Evolutionary conservation across 2,888 invertebrate species (phyloP).

Genomic region (Parochlus steinenii): DNA sequence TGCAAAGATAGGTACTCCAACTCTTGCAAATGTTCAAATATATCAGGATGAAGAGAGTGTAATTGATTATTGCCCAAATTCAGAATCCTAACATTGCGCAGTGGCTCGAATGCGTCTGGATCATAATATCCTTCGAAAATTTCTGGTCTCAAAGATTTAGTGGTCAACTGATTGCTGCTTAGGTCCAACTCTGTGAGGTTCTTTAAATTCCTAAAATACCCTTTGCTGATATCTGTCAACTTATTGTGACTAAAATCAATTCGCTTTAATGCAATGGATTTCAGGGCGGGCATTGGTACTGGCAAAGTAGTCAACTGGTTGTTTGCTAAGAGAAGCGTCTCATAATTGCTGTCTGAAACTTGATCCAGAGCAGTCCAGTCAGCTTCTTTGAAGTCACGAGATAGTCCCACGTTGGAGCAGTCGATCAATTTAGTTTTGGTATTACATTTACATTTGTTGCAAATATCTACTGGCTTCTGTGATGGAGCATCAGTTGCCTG

Average conservation of each 20-base stretch:
- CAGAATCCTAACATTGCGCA: slow-evolving; percentile 20
- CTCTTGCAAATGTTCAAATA: slow-evolving; percentile 57
- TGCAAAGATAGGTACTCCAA: slow-evolving; percentile 50
- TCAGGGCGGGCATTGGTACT: slow-evolving; percentile 33
- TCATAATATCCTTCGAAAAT: slow-evolving; percentile 42
- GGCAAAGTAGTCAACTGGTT: slow-evolving; percentile 22
- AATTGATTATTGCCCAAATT: slow-evolving; percentile 52
- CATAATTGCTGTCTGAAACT: slow-evolving; percentile 12
- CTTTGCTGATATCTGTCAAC: slow-evolving; percentile 42
- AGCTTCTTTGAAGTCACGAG: slow-evolving; percentile 33
- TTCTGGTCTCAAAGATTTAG: slow-evolving; percentile 40
- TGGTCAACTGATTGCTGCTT: slow-evolving; percentile 47
- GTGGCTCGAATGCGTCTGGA: slow-evolving; percentile 18
- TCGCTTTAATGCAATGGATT: slow-evolving; percentile 26
- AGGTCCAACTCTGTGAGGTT: slow-evolving; percentile 47
- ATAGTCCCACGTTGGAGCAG: slow-evolving; percentile 35
- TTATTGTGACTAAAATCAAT: slow-evolving; percentile 45
- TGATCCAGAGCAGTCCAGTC: slow-evolving; percentile 34
- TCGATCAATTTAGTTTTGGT: slow-evolving; percentile 31
- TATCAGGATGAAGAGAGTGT: slow-evolving; percentile 48
- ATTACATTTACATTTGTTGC: slow-evolving; percentile 37
- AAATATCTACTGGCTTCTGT: no score
- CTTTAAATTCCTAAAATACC: slow-evolving; percentile 44
- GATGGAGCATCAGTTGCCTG: no score
- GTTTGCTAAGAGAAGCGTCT: slow-evolving; percentile 22